Evolutionary conservation across 2,888 invertebrate genomes (phyloP).

Genomic region (Gerris lacustris): DNA sequence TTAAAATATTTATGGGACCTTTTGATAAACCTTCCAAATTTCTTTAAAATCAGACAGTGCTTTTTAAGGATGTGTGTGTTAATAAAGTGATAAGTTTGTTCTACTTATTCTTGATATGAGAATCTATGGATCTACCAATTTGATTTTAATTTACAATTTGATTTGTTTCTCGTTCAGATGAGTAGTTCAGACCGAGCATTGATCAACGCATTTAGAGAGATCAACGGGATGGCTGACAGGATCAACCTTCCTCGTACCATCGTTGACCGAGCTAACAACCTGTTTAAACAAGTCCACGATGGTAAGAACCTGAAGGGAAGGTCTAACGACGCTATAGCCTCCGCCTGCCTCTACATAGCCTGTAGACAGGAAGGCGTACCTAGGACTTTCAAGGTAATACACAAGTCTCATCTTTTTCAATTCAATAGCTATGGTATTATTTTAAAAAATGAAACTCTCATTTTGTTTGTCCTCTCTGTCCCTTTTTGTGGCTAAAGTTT

Average conservation of each 20-base stretch:
- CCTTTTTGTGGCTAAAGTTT: too few relatives aligned
- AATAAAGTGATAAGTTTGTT: too few relatives aligned
- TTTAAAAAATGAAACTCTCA: neutral
- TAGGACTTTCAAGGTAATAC: constrained; percentile 71
- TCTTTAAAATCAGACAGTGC: too few relatives aligned
- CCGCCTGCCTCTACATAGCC: constrained; percentile 96
- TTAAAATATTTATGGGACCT: too few relatives aligned
- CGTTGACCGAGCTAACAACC: constrained; percentile 87
- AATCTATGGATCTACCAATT: too few relatives aligned
- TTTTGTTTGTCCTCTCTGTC: too few relatives aligned
- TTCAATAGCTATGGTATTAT: neutral
- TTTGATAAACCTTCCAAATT: too few relatives aligned
- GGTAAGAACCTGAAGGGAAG: constrained; percentile 93
- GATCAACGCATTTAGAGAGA: constrained; percentile 92
- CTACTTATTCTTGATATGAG: too few relatives aligned
- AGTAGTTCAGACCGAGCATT: constrained; percentile 91
- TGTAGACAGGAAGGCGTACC: constrained; percentile 98
- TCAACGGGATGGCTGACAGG: constrained; percentile 94
- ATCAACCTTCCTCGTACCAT: constrained; percentile 95
- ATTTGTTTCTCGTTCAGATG: constrained; percentile 51
- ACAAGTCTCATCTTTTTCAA: neutral
- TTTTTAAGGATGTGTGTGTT: too few relatives aligned
- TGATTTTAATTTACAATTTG: neutral
- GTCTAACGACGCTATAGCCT: constrained; percentile 95
- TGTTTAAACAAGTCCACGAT: constrained; percentile 97